phyloP scores from a whole-genome alignment of 2,797 vertebrate genomes.

The Pipistrellus pygmaeus region DNA sequence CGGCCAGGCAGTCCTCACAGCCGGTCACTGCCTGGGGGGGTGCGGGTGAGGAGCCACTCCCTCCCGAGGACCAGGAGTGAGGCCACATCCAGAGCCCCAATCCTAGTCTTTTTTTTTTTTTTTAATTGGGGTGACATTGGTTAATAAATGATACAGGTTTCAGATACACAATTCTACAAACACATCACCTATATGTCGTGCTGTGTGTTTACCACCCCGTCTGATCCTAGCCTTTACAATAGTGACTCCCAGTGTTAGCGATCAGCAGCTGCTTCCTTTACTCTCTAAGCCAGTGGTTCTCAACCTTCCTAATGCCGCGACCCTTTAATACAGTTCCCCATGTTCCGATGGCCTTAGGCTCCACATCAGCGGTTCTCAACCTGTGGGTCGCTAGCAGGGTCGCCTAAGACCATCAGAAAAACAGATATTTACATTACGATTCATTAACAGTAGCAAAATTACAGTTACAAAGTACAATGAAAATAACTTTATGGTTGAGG shows the following conservation, averaged over 20 bases:
- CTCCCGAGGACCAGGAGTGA: background rate
- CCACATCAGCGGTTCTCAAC: too few species aligned
- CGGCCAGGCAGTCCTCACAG: constrained; percentile 95
- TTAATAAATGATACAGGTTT: background rate
- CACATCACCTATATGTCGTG: background rate
- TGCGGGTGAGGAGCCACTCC: background rate
- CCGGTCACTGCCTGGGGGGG: constrained; percentile 92
- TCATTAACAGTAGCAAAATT: too few species aligned
- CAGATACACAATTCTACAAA: background rate
- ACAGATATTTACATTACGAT: too few species aligned
- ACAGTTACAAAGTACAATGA: too few species aligned
- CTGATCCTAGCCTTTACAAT: background rate
- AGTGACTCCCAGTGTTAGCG: background rate
- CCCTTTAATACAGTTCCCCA: too few species aligned
- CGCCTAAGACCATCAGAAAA: too few species aligned
- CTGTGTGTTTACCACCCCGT: background rate
- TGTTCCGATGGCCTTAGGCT: too few species aligned
- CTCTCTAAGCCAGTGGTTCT: background rate
- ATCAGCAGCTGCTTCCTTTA: background rate
- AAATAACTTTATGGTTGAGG: too few species aligned
- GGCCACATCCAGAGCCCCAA: background rate
- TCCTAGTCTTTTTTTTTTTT: background rate
- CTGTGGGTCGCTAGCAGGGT: too few species aligned
- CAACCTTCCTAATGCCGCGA: too few species aligned
- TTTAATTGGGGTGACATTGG: background rate